These are phyloP conservation scores for Antheraea mylitta DNA, from an alignment of 1,140 invertebrate species.

Conservation along the genomic window DNA sequence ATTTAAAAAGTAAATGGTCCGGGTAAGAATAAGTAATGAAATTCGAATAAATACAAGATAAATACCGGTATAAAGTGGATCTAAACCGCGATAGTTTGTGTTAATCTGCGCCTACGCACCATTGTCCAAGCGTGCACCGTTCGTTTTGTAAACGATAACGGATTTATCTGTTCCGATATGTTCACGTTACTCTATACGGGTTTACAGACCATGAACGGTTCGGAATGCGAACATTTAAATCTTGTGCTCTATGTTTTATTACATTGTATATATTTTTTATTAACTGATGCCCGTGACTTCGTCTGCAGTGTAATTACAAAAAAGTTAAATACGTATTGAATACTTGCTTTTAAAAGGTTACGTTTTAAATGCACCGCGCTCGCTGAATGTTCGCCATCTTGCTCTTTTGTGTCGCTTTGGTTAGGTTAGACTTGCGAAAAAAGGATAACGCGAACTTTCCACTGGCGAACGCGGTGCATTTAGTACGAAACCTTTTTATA, in stretches of 20 bases:
- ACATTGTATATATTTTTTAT: background rate
- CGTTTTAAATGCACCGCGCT: too few relatives aligned
- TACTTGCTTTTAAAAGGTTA: too few relatives aligned
- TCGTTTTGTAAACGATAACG: slow-evolving; percentile 41
- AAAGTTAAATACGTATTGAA: too few relatives aligned
- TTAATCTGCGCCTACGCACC: slow-evolving; percentile 60
- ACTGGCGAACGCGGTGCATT: too few relatives aligned
- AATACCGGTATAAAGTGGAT: slow-evolving; percentile 11
- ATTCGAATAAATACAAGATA: background rate
- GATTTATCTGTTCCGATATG: slow-evolving; percentile 5
- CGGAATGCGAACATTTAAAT: slow-evolving; percentile 1
- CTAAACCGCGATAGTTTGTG: slow-evolving; percentile 36
- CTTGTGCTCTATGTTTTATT: background rate
- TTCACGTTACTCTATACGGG: background rate
- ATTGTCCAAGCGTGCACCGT: slow-evolving; percentile 52
- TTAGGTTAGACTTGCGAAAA: too few relatives aligned
- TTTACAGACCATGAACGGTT: background rate
- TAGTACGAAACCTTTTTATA: too few relatives aligned
- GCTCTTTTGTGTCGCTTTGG: too few relatives aligned
- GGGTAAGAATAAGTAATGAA: background rate
- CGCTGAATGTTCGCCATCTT: too few relatives aligned
- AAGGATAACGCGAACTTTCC: too few relatives aligned
- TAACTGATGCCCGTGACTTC: background rate
- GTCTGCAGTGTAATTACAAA: too few relatives aligned
- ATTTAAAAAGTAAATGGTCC: background rate